These are phyloP conservation scores for Diarsia dahlii DNA, from an alignment of 2,888 invertebrate genomes.

Conservation along the genomic window DNA sequence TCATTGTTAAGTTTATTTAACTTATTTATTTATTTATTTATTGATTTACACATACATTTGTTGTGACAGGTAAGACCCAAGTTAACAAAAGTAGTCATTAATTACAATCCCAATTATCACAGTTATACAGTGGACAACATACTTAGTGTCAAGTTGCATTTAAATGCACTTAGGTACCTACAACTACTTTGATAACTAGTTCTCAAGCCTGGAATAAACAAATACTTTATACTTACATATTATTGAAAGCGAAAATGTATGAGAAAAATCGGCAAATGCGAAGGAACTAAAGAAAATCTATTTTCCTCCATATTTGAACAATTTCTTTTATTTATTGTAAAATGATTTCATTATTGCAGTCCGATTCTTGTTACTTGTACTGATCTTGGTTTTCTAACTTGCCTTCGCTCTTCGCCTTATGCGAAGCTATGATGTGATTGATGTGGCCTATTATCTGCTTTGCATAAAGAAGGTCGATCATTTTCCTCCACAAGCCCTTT, in stretches of 20 bases:
- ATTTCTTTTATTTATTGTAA: neutral
- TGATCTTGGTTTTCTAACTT: neutral
- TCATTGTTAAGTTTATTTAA: too few species aligned
- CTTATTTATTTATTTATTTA: too few species aligned
- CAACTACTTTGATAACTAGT: constrained; percentile 5
- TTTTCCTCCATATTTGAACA: neutral
- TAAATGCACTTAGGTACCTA: neutral
- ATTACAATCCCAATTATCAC: too few species aligned
- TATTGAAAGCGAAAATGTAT: neutral
- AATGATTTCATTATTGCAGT: neutral
- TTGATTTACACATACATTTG: too few species aligned
- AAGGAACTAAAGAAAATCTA: neutral
- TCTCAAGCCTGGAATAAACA: neutral
- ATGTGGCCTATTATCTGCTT: neutral
- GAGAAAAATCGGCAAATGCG: neutral
- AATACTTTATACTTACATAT: neutral
- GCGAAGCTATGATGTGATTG: too few species aligned
- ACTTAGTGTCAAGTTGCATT: constrained; percentile 14
- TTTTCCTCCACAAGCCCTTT: neutral
- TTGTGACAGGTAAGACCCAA: too few species aligned
- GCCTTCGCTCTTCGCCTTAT: neutral
- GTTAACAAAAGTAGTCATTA: too few species aligned
- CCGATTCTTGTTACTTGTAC: neutral
- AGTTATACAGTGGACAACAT: too few species aligned
- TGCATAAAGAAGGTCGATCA: neutral